Conservation (phyloP, 1,140 invertebrate genomes). For the Drosophila insularis region DNA sequence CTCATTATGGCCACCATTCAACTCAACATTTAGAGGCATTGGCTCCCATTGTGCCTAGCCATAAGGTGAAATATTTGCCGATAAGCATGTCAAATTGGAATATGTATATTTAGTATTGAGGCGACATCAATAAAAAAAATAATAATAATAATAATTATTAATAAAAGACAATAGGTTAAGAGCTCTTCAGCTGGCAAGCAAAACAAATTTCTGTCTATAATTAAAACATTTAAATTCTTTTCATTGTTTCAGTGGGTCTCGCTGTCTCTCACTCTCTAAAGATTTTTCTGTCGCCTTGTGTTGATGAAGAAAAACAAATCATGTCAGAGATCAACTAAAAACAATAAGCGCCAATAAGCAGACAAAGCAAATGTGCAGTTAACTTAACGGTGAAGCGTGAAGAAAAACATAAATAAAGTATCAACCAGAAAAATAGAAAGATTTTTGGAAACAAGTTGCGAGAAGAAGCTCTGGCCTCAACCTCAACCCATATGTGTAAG, state of each 20-base stretch:
- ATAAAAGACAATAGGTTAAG: constrained; percentile 6
- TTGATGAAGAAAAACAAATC: constrained; percentile 58
- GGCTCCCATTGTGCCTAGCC: not conserved
- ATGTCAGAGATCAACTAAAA: constrained; percentile 67
- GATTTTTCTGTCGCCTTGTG: not conserved
- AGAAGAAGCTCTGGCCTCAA: constrained; percentile 6
- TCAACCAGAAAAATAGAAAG: constrained; percentile 21
- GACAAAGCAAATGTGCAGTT: constrained; percentile 78
- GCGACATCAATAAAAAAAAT: not conserved
- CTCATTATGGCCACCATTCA: not conserved
- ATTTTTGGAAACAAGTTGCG: not conserved
- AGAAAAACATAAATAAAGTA: constrained; percentile 75
- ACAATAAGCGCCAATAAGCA: constrained; percentile 75
- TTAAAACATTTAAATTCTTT: constrained; percentile 38
- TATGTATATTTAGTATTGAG: not conserved
- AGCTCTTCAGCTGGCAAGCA: constrained; percentile 13
- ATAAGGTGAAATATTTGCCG: constrained; percentile 6
- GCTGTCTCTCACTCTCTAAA: not conserved
- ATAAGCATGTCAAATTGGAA: constrained; percentile 29
- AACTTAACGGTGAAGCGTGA: constrained; percentile 75
- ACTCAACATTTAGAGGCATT: too few relatives aligned
- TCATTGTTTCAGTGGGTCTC: not conserved
- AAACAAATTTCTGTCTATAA: constrained; percentile 30
- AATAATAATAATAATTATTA: not conserved
- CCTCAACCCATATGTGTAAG: not conserved